Conservation (phyloP, 2,113 vertebrate genomes). For the Carlito syrichta region DNA sequence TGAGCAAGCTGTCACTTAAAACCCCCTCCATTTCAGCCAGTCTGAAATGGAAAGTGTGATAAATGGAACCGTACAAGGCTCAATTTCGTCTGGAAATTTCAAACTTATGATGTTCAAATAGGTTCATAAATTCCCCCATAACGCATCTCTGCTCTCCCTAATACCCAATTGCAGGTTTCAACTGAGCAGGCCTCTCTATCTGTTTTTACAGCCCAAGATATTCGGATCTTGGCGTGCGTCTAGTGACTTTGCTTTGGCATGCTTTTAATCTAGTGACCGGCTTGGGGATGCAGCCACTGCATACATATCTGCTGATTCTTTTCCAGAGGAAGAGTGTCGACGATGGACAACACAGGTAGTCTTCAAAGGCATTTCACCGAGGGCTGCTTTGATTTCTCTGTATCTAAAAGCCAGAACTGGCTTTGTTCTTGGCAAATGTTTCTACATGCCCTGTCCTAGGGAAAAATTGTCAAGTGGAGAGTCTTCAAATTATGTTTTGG, state of each 20-base stretch:
- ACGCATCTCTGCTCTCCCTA: conserved; percentile 23
- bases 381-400: background rate
- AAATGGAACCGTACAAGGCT: conserved; percentile 59
- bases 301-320: conserved; percentile 45
- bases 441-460: conserved; percentile 41
- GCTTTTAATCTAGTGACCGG: conserved; percentile 54
- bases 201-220: background rate
- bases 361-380: conserved; percentile 47
- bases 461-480: conserved; percentile 12
- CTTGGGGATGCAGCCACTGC: background rate
- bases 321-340: conserved; percentile 28
- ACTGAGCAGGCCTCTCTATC: background rate
- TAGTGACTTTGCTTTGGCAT: background rate
- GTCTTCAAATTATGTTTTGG: conserved; percentile 1
- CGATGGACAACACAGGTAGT: background rate
- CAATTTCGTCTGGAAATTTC: conserved; percentile 70
- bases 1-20: conserved; percentile 49
- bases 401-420: conserved; percentile 10
- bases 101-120: conserved; percentile 61
- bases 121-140: conserved; percentile 42
- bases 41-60: conserved; percentile 60
- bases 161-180: conserved; percentile 44
- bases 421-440: conserved; percentile 55
- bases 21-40: conserved; percentile 22
- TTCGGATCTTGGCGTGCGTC: background rate